Base-by-base conservation (phyloP, 2,797 vertebrate species). In the Xyrichtys novacula region DNA sequence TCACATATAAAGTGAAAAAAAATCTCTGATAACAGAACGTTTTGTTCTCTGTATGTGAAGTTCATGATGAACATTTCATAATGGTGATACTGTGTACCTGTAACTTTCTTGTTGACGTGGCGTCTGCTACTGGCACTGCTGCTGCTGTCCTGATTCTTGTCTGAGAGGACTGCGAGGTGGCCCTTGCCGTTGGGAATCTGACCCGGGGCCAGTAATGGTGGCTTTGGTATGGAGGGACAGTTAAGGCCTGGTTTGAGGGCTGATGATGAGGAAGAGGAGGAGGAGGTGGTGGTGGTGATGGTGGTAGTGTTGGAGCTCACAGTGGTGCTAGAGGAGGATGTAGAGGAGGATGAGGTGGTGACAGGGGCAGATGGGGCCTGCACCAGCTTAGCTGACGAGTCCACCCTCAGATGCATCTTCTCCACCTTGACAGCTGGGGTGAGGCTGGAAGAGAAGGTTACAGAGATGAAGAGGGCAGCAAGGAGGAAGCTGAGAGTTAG, bases 161-260 rank as follows among this genome's bases (percentile, higher is more conserved):
- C 96, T 31, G 71, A 86, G 48, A 88, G 93, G 92, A 92, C 92
- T 77, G 96, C 95, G 89, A 95, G 92, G 94, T 97, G 96, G 91
- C 96, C 96, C 95, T 97, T 98, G 94, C 97, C 97, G 67, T 99
- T 98, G 91, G 97, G 95, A 92, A 98, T 96, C 91, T 97, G 98
- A 93, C 96, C 96, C 67, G 96, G 94, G 88, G 96, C 96, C 95
- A 95, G 94, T 94, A 96, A 95, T 94, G 96, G 94, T 95, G 96
- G 96, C 97, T 98, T 99, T 99, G 97, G 98, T 99, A 98, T 96
- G 95, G 96, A 96, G 93, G 96, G 94, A 95, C 95, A 97, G 94
- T 97, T 99, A 99, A 98, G 97, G 97, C 97, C 96, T 96, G 96
- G 92, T 96, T 98, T 99, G 93, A 96, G 94, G 94, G 90, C 90